phyloP scores from a whole-genome alignment of 2,888 invertebrate genomes.

The Trissoscelio sp. region DNA sequence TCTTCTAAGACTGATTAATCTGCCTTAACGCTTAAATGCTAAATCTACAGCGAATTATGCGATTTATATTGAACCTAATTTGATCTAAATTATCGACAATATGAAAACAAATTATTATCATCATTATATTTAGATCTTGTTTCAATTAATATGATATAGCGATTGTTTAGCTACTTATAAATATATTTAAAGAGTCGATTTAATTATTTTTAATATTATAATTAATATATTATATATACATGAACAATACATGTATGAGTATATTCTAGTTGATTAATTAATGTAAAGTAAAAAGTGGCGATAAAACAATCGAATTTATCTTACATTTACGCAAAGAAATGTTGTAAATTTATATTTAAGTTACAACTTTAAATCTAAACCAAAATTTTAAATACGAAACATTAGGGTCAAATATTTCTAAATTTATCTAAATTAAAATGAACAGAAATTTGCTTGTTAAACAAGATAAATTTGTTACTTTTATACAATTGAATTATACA shows the following conservation, averaged over 20 bases:
- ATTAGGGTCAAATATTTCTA: too few relatives aligned
- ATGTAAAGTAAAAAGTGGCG: neutral
- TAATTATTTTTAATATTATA: neutral
- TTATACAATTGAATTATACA: neutral
- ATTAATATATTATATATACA: neutral
- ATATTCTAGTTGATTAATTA: slow-evolving; percentile 34
- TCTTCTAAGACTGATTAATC: slow-evolving; percentile 52
- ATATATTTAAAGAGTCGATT: neutral
- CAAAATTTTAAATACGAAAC: too few relatives aligned
- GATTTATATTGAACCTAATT: neutral
- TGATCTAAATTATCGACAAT: neutral
- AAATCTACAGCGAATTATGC: slow-evolving; percentile 20
- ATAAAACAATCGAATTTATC: slow-evolving; percentile 17
- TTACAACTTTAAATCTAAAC: too few relatives aligned
- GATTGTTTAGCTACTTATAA: too few relatives aligned
- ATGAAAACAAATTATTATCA: too few relatives aligned
- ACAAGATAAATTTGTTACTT: neutral
- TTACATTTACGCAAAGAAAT: neutral
- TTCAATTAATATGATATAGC: too few relatives aligned
- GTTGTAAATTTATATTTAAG: neutral
- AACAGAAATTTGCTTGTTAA: neutral
- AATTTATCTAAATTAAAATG: too few relatives aligned
- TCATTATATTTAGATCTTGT: neutral
- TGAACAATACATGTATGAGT: neutral
- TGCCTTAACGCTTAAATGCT: slow-evolving; percentile 47